A percentile compares a stretch with the other conserved stretches of the same genome.
Evolutionary conservation across 1,140 invertebrate species (phyloP).

Genomic region (Amyelois transitella): DNA sequence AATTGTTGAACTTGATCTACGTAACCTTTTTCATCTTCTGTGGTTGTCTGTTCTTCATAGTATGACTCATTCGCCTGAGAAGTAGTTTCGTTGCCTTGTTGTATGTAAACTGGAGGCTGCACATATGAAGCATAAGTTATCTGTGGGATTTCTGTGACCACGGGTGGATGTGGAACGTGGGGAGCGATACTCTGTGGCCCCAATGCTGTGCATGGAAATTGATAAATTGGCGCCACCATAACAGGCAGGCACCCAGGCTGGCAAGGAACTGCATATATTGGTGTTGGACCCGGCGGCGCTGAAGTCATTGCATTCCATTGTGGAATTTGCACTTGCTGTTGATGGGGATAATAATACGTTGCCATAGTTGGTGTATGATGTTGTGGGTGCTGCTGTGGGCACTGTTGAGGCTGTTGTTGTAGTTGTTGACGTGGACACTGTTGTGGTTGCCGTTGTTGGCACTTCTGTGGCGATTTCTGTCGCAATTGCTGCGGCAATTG

Average conservation of each 20-base stretch:
- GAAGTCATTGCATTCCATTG: slow-evolving; percentile 21
- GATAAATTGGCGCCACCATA: slow-evolving; percentile 18
- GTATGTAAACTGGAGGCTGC: neutral
- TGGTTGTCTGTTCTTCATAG: neutral
- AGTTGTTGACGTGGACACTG: too few relatives aligned
- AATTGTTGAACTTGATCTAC: neutral
- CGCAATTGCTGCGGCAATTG: too few relatives aligned
- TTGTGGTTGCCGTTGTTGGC: too few relatives aligned
- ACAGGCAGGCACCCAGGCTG: slow-evolving; percentile 19
- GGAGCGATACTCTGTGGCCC: slow-evolving; percentile 10
- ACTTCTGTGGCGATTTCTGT: too few relatives aligned
- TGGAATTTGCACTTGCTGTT: slow-evolving; percentile 14
- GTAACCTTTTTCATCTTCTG: neutral
- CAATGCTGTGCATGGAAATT: slow-evolving; percentile 11
- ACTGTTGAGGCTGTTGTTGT: too few relatives aligned
- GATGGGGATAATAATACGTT: slow-evolving; percentile 20
- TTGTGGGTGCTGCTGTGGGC: neutral
- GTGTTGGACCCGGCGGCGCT: slow-evolving; percentile 7
- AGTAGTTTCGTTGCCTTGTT: neutral
- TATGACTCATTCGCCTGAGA: neutral
- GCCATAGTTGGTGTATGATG: slow-evolving; percentile 17
- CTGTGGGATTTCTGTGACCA: slow-evolving; percentile 5
- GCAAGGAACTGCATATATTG: slow-evolving; percentile 12
- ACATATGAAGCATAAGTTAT: neutral
- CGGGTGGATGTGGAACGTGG: slow-evolving; percentile 6